Evolutionary conservation across 2,888 invertebrate species (phyloP), one percentile per base, ranked within the genome.

Genomic region (Geophilus truncorum): DNA sequence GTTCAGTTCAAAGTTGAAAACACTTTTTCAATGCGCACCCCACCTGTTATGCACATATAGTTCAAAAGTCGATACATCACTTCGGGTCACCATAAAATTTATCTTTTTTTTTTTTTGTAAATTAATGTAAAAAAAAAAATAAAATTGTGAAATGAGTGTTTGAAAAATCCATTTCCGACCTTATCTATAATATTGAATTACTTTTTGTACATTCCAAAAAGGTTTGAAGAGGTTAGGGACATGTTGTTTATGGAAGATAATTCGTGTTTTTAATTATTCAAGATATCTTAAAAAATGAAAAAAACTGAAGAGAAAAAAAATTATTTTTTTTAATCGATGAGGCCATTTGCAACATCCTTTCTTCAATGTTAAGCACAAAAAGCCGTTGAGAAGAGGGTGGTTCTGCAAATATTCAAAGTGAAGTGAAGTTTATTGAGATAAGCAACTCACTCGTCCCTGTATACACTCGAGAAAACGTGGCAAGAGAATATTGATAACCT

Each of bases 391-490:
- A 70, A 28, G 70, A 70, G 70, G 10, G 70, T 25, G 1, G 70
- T 28, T 70, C 70, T 70, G 70, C 70, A 70, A 70, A 70, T 70
- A 70, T 70, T 70, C 70, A 70, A 70, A 70, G 28, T 70, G 70
- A 70, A 70, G 70, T 70, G 70, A 70, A 70, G 70, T 70, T 70
- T 70, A 70, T 70, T 70, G 70, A 70, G 70, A 70, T 70, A 70
- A 70, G 70, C 70, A 70, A 70, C 70, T 70, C 70, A 28, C 70
- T 70, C 70, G 70, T 70, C 70, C 70, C 70, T 70, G 70, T 70
- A 70, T 70, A 70, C 70, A 70, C 70, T 70, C 70, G 70, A 70
- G 70, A 70, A 70, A 70, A 70, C 70, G 70, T 70, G 70, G 70
- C 70, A 70, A 70, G 70, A 70, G 70, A 70, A 70, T 70, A 70